Base-by-base conservation (phyloP, 1,140 invertebrate genomes). In the Streblospio benedicti region DNA sequence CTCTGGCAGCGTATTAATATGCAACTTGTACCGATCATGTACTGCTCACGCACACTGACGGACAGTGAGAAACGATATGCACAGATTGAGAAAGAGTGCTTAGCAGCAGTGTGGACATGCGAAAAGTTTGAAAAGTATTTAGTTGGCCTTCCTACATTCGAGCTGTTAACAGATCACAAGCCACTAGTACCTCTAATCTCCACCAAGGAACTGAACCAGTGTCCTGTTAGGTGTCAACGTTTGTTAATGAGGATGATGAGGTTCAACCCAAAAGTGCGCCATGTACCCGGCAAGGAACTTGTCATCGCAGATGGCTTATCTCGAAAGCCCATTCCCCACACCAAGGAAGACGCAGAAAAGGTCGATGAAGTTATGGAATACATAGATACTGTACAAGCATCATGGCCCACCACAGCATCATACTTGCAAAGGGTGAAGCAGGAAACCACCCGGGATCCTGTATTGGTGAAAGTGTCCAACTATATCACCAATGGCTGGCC, bases 31-130 rank as follows among this genome's bases (percentile, higher is more conserved):
- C 71, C 74, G 16, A 50, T 66, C 6, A 60, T 59, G 9, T 81
- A 71, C 61, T 76, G 75, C 3, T 81, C 77, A 2, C 58, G 76
- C 31, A 67, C 74, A 5, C 61, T 81, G 12, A 76, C 73, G 5
- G 4, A 51, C 4, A 65, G 70, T 41, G 75, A 83, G 65, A 20
- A 65, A 30, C 78, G 79, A 38, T 81, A 81, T 60, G 73, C 70
- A 14, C 75, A 81, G 63, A 74, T 81, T 1, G 78, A 82, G 53
- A 74, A 76, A 60, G 79, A 82, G 65, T 69, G 77, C 3, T 64
- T 81, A 3, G 76, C 79, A 2, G 76, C 81, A 41, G 68, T 81
- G 4, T 82, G 57, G 43, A 53, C 74, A 4, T 71, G 83, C 12
- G 70, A 76, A 52, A 59, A 69, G 35, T 80, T 79, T 67, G 71